A percentile compares a stretch with the other conserved stretches of the same genome.
Evolutionary conservation across 2,888 invertebrate genomes (phyloP).

Genomic region (Sicus ferrugineus): DNA sequence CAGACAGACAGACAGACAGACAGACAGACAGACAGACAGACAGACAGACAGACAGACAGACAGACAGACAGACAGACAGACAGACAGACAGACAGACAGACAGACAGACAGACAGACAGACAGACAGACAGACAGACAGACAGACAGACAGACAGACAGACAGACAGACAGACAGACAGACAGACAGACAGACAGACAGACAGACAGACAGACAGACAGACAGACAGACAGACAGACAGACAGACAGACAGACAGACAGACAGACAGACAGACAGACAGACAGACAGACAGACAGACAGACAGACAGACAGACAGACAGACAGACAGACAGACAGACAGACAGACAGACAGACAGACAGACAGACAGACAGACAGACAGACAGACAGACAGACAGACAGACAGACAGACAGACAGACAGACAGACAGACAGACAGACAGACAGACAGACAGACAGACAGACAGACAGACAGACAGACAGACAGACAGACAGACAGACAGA

Average conservation of each 20-base stretch:
- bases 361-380: conserved; percentile 17
- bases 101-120: conserved; percentile 17
- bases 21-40: conserved; percentile 17
- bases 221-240: conserved; percentile 17
- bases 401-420: conserved; percentile 17
- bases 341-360: conserved; percentile 17
- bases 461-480: conserved; percentile 17
- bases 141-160: conserved; percentile 17
- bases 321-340: conserved; percentile 17
- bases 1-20: conserved; percentile 17
- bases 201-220: conserved; percentile 17
- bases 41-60: conserved; percentile 17
- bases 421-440: conserved; percentile 17
- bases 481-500: conserved; percentile 17
- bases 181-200: conserved; percentile 17
- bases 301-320: conserved; percentile 17
- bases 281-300: conserved; percentile 17
- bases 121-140: conserved; percentile 17
- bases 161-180: conserved; percentile 17
- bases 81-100: conserved; percentile 17
- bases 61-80: conserved; percentile 17
- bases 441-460: conserved; percentile 17
- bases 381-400: conserved; percentile 17
- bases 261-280: conserved; percentile 17
- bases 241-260: conserved; percentile 17